These are phyloP conservation scores for Sus scrofa DNA, from an alignment of 2,113 vertebrate species.

Conservation along the genomic window T2T-Sscrofa CM000824.6:157771501-157772000, in stretches of 20 bases:
- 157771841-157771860: conserved; percentile 81
- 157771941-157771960: conserved; percentile 72
- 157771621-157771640: background rate
- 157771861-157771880: conserved; percentile 72
- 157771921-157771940: conserved; percentile 79
- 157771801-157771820: conserved; percentile 77
- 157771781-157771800: conserved; percentile 1
- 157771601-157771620: conserved; percentile 55
- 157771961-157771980: conserved; percentile 69
- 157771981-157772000: conserved; percentile 51
- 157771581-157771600: conserved; percentile 79
- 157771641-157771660: conserved; percentile 53
- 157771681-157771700: conserved; percentile 84
- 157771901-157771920: conserved; percentile 49
- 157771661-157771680: conserved; percentile 81
- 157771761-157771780: conserved; percentile 71
- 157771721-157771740: conserved; percentile 77
- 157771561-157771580: conserved; percentile 60
- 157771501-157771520: conserved; percentile 3
- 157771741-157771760: conserved; percentile 84
- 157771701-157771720: conserved; percentile 81
- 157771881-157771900: conserved; percentile 75
- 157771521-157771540: conserved; percentile 13
- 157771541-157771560: background rate
- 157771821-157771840: conserved; percentile 78